Percentiles rank a stretch among this genome's conserved stretches.
These are phyloP conservation scores for Emys orbicularis DNA, from an alignment of 2,797 vertebrate species.

Conservation along the genomic window DNA sequence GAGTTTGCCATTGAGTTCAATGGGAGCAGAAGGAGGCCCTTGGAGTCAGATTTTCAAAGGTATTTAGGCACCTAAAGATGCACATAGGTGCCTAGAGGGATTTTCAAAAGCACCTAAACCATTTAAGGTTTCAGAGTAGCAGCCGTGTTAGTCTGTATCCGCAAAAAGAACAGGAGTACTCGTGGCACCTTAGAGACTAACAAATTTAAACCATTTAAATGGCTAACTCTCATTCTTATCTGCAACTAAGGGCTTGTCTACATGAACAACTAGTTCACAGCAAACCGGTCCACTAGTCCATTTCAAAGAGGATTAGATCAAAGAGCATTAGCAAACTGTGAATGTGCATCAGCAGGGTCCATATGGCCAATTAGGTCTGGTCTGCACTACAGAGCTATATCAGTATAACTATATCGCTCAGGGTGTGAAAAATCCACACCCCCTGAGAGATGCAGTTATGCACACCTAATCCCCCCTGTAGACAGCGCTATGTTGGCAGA, in stretches of 20 bases:
- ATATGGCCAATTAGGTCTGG: neutral
- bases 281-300: neutral
- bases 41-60: neutral
- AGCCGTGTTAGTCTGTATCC: too few relatives aligned
- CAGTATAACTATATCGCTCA: neutral
- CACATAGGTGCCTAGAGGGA: neutral
- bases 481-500: neutral
- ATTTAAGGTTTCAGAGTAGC: too few relatives aligned
- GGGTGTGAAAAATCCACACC: neutral
- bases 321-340: neutral
- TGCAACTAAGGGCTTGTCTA: neutral
- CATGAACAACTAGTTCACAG: neutral
- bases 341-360: too few relatives aligned
- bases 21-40: neutral
- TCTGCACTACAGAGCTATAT: neutral
- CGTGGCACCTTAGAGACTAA: too few relatives aligned
- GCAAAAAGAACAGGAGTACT: too few relatives aligned
- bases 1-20: neutral
- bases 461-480: neutral
- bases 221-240: neutral
- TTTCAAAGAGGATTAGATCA: neutral
- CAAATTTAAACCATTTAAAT: neutral
- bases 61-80: neutral
- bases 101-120: neutral
- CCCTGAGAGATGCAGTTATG: neutral